Evolutionary conservation across 2,113 vertebrate genomes (phyloP), one percentile per base, ranked within the genome.

Genomic region (Microtus ochrogaster): DNA sequence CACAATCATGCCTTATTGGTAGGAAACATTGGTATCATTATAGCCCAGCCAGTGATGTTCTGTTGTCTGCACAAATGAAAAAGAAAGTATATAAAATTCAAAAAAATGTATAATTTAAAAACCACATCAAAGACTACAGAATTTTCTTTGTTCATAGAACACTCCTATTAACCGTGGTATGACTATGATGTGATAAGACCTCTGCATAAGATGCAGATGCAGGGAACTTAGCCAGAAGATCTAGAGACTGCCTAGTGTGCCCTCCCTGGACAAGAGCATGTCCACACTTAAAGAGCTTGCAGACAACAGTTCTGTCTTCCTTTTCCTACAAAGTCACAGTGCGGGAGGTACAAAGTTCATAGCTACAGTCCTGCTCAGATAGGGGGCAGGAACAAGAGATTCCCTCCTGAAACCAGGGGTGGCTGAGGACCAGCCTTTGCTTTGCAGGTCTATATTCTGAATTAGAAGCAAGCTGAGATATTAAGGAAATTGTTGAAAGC

Each of bases 31-130:
- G 65, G 33, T 82, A 52, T 82, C 68, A n/a, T 95, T 77, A 58
- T 5, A 44, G 28, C 13, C 41, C 68, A 94, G 85, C n/a, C 90
- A 77, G 66, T 33, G 49, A 17, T n/a, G 21, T 89, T 77, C 77
- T 95, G 74, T 92, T 93, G 83, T 55, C 61, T 86, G 6, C 16
- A 92, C 70, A 66, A 87, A 92, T 47, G 33, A 90, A 93, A 88
- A 12, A 24, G 7, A 81, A 95, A 76, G 39, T 39, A 52, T 58
- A 9, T 77, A 73, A 93, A 94, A 78, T 58, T 0, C 19, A 8
- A 86, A 96, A 44, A 92, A 89, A 39, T n/a, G 63, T 22, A 33
- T 49, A 86, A 76, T 85, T 81, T 65, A 66, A 85, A 93, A 87
- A 13, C 3, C 47, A 79, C 19, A 90, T 95, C 89, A 52, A 39